phyloP scores from a whole-genome alignment of 1,140 invertebrate species.

The Trachelipus rathkii region DNA sequence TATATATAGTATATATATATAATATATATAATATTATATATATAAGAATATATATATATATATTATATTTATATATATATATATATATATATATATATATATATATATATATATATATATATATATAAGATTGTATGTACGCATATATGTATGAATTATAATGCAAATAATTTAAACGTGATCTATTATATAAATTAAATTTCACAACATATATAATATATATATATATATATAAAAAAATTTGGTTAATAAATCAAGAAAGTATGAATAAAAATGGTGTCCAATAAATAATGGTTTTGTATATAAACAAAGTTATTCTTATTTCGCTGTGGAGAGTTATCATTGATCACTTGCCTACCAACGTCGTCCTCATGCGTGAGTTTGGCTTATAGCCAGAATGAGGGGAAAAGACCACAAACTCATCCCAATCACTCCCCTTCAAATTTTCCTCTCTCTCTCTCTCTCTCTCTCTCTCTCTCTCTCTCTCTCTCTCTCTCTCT shows the following conservation, averaged over 20 bases:
- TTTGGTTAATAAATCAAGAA: background rate
- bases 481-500: background rate
- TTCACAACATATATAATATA: background rate
- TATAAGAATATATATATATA: background rate
- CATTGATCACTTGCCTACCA: conserved; percentile 11
- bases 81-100: conserved; percentile 11
- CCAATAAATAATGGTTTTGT: conserved; percentile 1
- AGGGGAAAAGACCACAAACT: background rate
- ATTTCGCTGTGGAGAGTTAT: background rate
- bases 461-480: background rate
- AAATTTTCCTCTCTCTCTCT: background rate
- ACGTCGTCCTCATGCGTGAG: background rate
- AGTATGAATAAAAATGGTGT: conserved; percentile 12
- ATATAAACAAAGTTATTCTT: conserved; percentile 9
- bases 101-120: conserved; percentile 15
- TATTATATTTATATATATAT: conserved; percentile 8
- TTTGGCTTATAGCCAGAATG: conserved; percentile 12
- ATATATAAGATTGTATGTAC: background rate
- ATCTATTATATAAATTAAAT: conserved; percentile 7
- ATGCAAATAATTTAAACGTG: background rate
- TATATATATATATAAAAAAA: background rate
- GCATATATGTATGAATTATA: background rate
- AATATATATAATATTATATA: conserved; percentile 1
- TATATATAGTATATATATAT: conserved; percentile 15
- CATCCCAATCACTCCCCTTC: background rate